Base-by-base conservation (phyloP, 2,113 vertebrate species). In the Typhlomys cinereus region DNA sequence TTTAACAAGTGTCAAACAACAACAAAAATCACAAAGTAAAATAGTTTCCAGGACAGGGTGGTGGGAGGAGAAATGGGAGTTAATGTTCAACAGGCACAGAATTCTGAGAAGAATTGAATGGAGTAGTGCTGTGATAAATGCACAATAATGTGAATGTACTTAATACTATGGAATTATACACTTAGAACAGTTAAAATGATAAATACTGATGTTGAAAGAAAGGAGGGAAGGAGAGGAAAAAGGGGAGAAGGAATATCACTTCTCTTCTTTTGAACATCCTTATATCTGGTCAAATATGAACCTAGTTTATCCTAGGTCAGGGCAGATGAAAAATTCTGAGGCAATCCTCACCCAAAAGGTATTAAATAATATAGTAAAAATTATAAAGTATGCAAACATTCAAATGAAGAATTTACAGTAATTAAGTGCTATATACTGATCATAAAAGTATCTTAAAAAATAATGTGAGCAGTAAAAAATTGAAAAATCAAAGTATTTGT, bases 351-450 rank as follows among this genome's bases (percentile, higher is more conserved):
- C 50, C 41, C 7, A 89, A 11, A 91, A 6, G 39, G 76, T 39
- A 34, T 13, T 94, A 23, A 52, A 8, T 78, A 80, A 84, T 54
- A 1, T 34, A 74, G 64, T 71, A 59, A 93, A 85, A 85, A 75
- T 70, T 75, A 46, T 29, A 89, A n/a, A 94, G 21, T 52, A 82
- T 13, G 80, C 10, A 88, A 90, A 84, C 12, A 90, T 21, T 14
- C 39, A 94, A 95, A 85, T 6, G 18, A 44, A 94, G 52, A 89
- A 88, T 70, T 79, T 83, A 88, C 7, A 83, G 70, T 50, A 92
- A 93, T 73, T 5, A 79, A 31, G 78, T 46, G 13, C 34, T 90
- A 66, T 62, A 61, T 18, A 64, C 2, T 94, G 44, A 78, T 4
- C 12, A 62, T 17, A 46, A 3, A 57, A 94, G 82, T 73, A 90